Conservation (phyloP, 2,888 invertebrate genomes). For the Caradrina clavipalpis region DNA sequence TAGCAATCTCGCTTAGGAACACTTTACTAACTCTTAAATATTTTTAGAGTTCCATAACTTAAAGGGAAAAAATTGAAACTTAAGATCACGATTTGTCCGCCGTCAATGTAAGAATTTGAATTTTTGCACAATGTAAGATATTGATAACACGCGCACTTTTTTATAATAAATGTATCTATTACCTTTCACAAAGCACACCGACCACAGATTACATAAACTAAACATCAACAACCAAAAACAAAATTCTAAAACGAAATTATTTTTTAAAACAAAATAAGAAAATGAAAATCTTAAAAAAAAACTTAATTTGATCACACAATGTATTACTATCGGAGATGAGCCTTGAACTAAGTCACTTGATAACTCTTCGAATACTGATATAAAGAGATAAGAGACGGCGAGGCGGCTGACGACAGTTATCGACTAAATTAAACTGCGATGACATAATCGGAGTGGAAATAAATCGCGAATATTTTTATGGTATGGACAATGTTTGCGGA, state of each 20-base stretch:
- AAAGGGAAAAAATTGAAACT: background rate
- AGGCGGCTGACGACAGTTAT: constrained; percentile 57
- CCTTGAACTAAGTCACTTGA: constrained; percentile 64
- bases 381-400: constrained; percentile 45
- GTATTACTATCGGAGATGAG: constrained; percentile 47
- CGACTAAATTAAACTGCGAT: constrained; percentile 43
- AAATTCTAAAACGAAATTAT: constrained; percentile 16
- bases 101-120: too few relatives aligned
- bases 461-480: too few relatives aligned
- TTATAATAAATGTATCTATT: background rate
- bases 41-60: too few relatives aligned
- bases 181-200: constrained; percentile 11
- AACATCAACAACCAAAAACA: constrained; percentile 2
- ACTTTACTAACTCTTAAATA: too few relatives aligned
- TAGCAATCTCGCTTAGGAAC: too few relatives aligned
- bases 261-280: constrained; percentile 15
- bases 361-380: constrained; percentile 52
- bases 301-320: constrained; percentile 24
- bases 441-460: constrained; percentile 38
- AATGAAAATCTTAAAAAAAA: constrained; percentile 3
- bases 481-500: too few relatives aligned
- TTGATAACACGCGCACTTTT: background rate
- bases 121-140: too few relatives aligned
- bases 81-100: too few relatives aligned
- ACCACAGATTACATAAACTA: background rate